Evolutionary conservation across 2,888 invertebrate species (phyloP), one percentile per base, ranked within the genome.

Genomic region (Caenorhabditis sulstoni): DNA sequence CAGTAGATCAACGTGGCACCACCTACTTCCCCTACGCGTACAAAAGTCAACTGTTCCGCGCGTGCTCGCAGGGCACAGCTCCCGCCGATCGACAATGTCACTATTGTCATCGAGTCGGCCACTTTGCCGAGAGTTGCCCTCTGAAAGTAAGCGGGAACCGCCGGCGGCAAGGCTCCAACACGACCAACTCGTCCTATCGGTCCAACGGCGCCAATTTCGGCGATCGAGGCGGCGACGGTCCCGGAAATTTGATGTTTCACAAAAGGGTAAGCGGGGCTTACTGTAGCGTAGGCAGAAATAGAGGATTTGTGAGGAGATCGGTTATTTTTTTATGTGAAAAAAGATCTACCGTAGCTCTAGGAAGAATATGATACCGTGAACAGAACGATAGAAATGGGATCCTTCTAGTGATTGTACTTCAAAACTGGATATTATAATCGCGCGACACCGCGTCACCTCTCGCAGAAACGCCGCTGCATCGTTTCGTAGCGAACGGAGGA

Each of bases 61-160:
- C 29, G 7, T 80, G 80, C 50, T n/a, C 39, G 18, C 71, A 70
- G 18, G 85, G 85, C 14, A 45, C 68, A 0, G 77, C 81, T 0
- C 85, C 85, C 1, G 20, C 65, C 4, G 81, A 79, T 39, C 66
- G 81, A 23, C 65, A 61, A 41, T 85, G 85, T 57, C 73, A 75
- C 41, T 23, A 41, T 11, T 85, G 85, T 52, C 58, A 61, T 18
- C 47, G 66, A 16, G 58, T 83, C 39, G 83, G 83, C 0, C 85
- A 85, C 61, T 81, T 77, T 64, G 50, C 45, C 3, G 85, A 85
- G 57, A 67, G 50, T 14, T 83, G 83, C 55, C 83, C 83, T 0
- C 49, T 20, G n/a, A 39, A 52, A 37, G 3, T 39, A 50, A 0
- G 18, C 1, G 64, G 58, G 16, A 29, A 55, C 0, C 22, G 71